phyloP scores from a whole-genome alignment of 2,113 vertebrate species.

The Mus pahari region DNA sequence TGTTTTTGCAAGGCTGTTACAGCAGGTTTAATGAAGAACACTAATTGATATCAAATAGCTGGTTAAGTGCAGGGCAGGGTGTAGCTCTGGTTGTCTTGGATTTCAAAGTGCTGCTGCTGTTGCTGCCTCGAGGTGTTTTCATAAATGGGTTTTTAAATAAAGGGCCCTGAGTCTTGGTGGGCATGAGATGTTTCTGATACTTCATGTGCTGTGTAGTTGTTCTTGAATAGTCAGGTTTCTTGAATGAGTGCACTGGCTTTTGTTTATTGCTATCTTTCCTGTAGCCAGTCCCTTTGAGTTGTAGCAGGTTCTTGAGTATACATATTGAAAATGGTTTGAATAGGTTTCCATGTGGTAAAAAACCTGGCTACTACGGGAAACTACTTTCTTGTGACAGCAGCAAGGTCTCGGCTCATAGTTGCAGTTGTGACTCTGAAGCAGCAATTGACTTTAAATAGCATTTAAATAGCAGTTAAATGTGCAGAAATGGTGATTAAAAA shows the following conservation, averaged over 20 bases:
- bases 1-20: neutral
- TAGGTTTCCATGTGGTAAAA: slow-evolving; percentile 49
- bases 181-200: neutral
- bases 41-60: neutral
- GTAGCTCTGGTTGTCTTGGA: neutral
- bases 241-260: slow-evolving; percentile 9
- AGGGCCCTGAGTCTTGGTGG: neutral
- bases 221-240: slow-evolving; percentile 51
- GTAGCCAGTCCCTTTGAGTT: slow-evolving; percentile 46
- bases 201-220: slow-evolving; percentile 40
- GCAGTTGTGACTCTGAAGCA: neutral
- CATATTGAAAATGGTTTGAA: neutral
- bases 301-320: slow-evolving; percentile 2
- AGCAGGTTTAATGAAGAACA: slow-evolving; percentile 1
- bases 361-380: neutral
- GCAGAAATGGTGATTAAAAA: neutral
- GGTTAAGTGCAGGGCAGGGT: neutral
- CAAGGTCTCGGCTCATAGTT: neutral
- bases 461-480: neutral
- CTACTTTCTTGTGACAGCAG: neutral
- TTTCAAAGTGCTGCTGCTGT: neutral
- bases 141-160: neutral
- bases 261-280: slow-evolving; percentile 9
- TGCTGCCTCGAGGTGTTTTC: slow-evolving; percentile 59
- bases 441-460: neutral